A percentile compares a stretch with the other conserved stretches of the same genome.
Evolutionary conservation across 2,888 invertebrate species (phyloP).

Genomic region (Ectropis crepuscularia): DNA sequence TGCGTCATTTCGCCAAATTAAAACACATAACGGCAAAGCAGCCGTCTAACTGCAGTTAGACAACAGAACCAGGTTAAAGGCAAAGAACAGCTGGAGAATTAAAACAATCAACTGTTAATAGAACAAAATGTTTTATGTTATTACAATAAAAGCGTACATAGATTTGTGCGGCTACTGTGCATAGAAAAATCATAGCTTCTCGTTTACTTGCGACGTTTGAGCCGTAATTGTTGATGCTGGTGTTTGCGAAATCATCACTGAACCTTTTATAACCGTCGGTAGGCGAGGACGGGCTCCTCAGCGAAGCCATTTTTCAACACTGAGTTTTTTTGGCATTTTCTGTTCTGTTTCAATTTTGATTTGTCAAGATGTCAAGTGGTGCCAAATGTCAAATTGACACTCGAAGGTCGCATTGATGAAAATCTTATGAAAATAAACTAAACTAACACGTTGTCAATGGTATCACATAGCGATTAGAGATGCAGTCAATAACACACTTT

Average conservation of each 20-base stretch:
- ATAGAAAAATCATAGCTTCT: slow-evolving; percentile 72
- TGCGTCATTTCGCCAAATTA: slow-evolving; percentile 63
- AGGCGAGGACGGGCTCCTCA: slow-evolving; percentile 84
- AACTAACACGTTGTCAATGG: too few species aligned
- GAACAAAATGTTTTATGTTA: slow-evolving; percentile 78
- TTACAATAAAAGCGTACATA: slow-evolving; percentile 75
- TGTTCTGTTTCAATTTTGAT: too few species aligned
- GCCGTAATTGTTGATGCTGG: slow-evolving; percentile 86
- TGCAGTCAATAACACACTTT: too few species aligned
- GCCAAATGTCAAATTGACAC: neutral
- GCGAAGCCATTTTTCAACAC: slow-evolving; percentile 82
- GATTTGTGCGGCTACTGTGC: slow-evolving; percentile 77
- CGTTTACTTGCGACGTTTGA: slow-evolving; percentile 86
- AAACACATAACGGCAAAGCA: slow-evolving; percentile 51
- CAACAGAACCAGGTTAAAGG: slow-evolving; percentile 50
- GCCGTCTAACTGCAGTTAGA: slow-evolving; percentile 50
- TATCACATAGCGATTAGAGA: too few species aligned
- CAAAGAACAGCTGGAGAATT: slow-evolving; percentile 64
- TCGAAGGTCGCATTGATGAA: neutral
- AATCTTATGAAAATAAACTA: too few species aligned
- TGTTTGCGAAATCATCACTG: slow-evolving; percentile 85
- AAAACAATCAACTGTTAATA: slow-evolving; percentile 75
- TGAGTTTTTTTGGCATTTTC: slow-evolving; percentile 47
- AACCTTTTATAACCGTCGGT: slow-evolving; percentile 87
- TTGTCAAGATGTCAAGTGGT: neutral